Base-by-base conservation (phyloP, 2,888 invertebrate genomes). In the Muscina levida region DNA sequence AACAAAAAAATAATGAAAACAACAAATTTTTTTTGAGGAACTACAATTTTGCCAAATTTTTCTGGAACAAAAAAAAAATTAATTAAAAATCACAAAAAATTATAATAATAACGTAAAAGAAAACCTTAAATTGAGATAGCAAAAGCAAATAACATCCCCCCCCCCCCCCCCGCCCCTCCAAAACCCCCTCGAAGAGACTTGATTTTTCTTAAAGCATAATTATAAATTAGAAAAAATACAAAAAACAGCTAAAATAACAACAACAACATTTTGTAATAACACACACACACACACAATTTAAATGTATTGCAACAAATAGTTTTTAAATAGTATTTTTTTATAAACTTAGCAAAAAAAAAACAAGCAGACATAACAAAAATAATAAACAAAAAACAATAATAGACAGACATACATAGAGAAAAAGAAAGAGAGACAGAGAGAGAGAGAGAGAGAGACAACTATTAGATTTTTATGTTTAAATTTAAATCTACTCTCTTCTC, bases 141-240 rank as follows among this genome's bases (percentile, higher is more conserved):
- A 71, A 68, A 79, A 22, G 42, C 19, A 65, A 37, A 81, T n/a
- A n/a, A n/a, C n/a, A n/a, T n/a, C n/a, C n/a, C n/a, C n/a, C n/a
- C n/a, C n/a, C n/a, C n/a, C n/a, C n/a, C n/a, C n/a, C n/a, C n/a
- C n/a, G n/a, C n/a, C n/a, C n/a, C n/a, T n/a, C n/a, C n/a, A n/a
- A n/a, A n/a, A n/a, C n/a, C n/a, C 67, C 66, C 72, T 80, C 72
- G 74, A 77, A 74, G 76, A 80, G 79, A 80, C 79, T 80, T 77
- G 77, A 72, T 81, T 81, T 81, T 77, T 72, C 77, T 66, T 56
- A 24, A n/a, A n/a, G 3, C 31, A 42, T 19, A 6, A 31, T 62
- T 56, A 73, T 39, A 37, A 74, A 70, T 15, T 66, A 66, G 31
- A 31, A 31, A 8, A 19, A 57, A 51, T 26, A 19, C 10, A 53